Base-by-base conservation (phyloP, 1,140 invertebrate species). In the Drosophila lacertosa region DNA sequence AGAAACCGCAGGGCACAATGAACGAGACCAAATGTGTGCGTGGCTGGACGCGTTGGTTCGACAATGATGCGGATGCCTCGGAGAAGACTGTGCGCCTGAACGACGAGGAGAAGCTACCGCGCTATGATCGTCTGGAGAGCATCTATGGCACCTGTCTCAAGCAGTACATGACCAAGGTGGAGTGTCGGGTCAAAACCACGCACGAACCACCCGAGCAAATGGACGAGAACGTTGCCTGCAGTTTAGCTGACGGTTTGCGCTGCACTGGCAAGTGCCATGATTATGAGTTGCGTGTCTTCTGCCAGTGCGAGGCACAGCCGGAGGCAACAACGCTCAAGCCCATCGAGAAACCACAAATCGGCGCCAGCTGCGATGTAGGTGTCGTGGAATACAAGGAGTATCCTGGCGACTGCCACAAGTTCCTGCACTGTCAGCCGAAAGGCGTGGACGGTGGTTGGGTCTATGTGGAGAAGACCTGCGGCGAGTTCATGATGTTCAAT, bases 31-130 rank as follows among this genome's bases (percentile, higher is more conserved):
- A 89, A 47, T 96, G 95, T 89, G 90, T 92, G 11, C 89, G 92
- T 2, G 96, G 96, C 0, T 97, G 96, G 96, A 94, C 94, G 0
- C 83, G 92, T 7, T 97, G 96, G 96, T 92, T 96, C 44, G 96
- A 95, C 91, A 93, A 93, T 53, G 92, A 95, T 69, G 73, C 78
- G 9, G 92, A 93, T 35, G 59, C 91, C 47, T 60, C 71, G 40
- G 18, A 90, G 29, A 90, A 84, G 32, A 68, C 50, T 10, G 74
- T 89, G 4, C 82, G 82, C 0, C 45, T 91, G 15, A 92, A 92
- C 63, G 77, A 89, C 63, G 90, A 82, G 53, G 88, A 91, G 48
- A 91, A 89, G 24, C 37, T 91, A 16, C 89, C 89, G 4, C 80
- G 82, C 3, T 91, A 90, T 44, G 77, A 91, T 77, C 76, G 71